A percentile compares a stretch with the other conserved stretches of the same genome.
Conservation (phyloP, 2,797 vertebrate genomes). For the Glossophaga mutica region DNA sequence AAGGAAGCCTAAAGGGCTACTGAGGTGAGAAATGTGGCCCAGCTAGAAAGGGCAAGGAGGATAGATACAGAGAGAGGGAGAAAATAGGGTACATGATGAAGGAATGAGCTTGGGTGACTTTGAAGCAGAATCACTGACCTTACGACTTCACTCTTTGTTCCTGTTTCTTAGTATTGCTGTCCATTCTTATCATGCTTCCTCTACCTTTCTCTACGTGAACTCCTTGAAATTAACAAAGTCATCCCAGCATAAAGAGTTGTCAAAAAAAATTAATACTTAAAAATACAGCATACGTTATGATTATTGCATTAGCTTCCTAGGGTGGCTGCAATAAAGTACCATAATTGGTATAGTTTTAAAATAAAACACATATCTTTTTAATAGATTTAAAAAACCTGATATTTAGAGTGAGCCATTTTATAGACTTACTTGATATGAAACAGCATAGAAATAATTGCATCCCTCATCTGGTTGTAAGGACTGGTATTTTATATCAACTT, state of each 20-base stretch:
- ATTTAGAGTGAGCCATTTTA: slow-evolving; percentile 34
- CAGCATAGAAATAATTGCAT: slow-evolving; percentile 42
- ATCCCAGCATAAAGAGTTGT: background rate
- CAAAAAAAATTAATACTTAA: background rate
- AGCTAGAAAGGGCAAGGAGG: background rate
- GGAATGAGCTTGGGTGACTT: background rate
- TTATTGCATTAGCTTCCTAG: background rate
- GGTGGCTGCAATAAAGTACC: background rate
- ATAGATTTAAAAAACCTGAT: slow-evolving; percentile 33
- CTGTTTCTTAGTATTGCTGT: background rate
- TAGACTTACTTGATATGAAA: slow-evolving; percentile 37
- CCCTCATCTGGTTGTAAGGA: background rate
- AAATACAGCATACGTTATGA: background rate
- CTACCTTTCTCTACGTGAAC: background rate
- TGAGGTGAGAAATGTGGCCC: background rate
- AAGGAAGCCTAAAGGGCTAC: background rate
- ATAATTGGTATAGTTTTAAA: background rate
- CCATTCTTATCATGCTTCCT: background rate
- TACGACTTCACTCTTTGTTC: background rate
- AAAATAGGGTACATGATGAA: background rate
- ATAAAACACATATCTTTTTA: background rate
- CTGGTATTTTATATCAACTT: slow-evolving; percentile 46
- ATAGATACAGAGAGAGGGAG: background rate
- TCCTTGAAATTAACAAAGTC: background rate
- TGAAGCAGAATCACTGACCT: background rate